Conservation (phyloP, 2,797 vertebrate species). For the Chromis chromis region DNA sequence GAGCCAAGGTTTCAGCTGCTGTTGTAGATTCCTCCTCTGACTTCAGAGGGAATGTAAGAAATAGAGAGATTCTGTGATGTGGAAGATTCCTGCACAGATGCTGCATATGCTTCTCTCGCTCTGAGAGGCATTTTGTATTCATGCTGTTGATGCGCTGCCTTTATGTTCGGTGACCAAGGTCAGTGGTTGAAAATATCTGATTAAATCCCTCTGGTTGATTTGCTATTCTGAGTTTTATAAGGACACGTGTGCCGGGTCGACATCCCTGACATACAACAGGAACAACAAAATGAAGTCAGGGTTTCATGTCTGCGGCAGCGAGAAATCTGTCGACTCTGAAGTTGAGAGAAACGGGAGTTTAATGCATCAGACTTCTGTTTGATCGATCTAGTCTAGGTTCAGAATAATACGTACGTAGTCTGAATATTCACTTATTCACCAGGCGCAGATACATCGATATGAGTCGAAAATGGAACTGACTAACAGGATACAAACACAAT, state of each 20-base stretch:
- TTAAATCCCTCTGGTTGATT: conserved; percentile 56
- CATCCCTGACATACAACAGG: conserved; percentile 34
- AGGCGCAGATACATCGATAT: background rate
- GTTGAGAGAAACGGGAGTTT: conserved; percentile 1
- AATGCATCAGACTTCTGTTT: background rate
- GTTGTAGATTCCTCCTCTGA: conserved; percentile 48
- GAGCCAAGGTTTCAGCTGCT: conserved; percentile 55
- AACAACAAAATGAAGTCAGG: conserved; percentile 45
- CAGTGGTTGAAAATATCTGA: conserved; percentile 51
- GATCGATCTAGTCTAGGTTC: background rate
- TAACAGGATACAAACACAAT: background rate
- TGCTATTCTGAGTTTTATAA: conserved; percentile 45
- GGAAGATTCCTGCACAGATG: conserved; percentile 43
- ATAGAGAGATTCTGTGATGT: conserved; percentile 50
- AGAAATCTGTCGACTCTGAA: conserved; percentile 15
- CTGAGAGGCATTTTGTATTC: conserved; percentile 54
- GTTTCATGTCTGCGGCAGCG: conserved; percentile 34
- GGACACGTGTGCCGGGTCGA: conserved; percentile 27
- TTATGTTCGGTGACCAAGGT: conserved; percentile 65
- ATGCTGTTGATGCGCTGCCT: conserved; percentile 41
- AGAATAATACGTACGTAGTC: background rate
- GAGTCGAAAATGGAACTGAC: background rate
- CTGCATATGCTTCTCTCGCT: conserved; percentile 42
- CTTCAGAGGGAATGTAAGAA: conserved; percentile 59
- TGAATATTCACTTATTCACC: background rate